Evolutionary conservation across 2,888 invertebrate genomes (phyloP).

Genomic region (Synergus laeviventris): DNA sequence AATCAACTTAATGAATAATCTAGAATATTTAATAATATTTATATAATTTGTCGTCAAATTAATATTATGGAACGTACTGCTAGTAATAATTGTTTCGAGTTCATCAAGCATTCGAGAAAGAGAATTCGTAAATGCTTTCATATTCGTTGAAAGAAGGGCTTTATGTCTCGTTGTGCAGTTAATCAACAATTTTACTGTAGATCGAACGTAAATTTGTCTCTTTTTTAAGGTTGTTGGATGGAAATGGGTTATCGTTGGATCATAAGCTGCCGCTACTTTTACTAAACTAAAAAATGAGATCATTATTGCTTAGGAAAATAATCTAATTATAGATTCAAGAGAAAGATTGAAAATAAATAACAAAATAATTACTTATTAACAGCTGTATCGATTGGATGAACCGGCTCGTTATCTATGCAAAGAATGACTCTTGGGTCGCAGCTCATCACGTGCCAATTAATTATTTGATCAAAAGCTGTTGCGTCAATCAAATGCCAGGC

Average conservation of each 20-base stretch:
- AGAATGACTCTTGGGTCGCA: constrained; percentile 84
- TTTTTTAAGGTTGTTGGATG: constrained; percentile 78
- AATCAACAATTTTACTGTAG: constrained; percentile 79
- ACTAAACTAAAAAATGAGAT: constrained; percentile 77
- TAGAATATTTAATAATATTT: not conserved
- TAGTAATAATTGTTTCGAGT: constrained; percentile 77
- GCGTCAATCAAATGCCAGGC: constrained; percentile 83
- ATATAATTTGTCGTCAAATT: not conserved
- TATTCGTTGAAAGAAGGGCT: constrained; percentile 76
- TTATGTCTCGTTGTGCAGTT: constrained; percentile 79
- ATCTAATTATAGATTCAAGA: constrained; percentile 6
- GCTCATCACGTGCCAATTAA: constrained; percentile 86
- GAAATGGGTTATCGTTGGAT: constrained; percentile 73
- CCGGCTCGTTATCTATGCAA: constrained; percentile 69
- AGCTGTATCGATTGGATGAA: constrained; percentile 79
- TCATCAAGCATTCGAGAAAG: constrained; percentile 78
- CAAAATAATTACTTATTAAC: constrained; percentile 77
- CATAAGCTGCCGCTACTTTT: constrained; percentile 80
- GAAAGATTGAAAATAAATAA: not conserved
- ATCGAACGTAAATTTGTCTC: constrained; percentile 80
- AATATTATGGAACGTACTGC: constrained; percentile 68
- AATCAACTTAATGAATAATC: constrained; percentile 34
- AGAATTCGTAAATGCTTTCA: constrained; percentile 76
- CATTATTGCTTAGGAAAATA: constrained; percentile 34
- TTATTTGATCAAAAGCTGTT: constrained; percentile 80